Base-by-base conservation (phyloP, 2,113 vertebrate species). In the Pterocles orientalis region DNA sequence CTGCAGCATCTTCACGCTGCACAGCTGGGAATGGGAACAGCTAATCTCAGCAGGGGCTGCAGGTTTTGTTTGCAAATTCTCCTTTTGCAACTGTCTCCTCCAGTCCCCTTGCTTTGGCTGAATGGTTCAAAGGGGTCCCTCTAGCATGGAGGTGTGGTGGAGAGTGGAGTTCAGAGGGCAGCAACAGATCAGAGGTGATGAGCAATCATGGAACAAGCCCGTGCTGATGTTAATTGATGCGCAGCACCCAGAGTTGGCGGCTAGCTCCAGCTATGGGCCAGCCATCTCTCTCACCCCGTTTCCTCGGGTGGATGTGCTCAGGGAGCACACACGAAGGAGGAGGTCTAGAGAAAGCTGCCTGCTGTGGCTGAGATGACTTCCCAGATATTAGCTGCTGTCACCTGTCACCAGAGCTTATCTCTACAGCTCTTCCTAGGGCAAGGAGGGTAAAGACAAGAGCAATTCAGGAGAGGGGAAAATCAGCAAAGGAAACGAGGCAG, bases 81-180 rank as follows among this genome's bases (percentile, higher is more conserved):
- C 25, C 29, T 43, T 43, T 62, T 68, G 3, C 23, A 70, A 6
- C 28, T 6, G 20, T 12, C 43, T 29, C 48, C 61, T 71, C 8
- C 26, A 64, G 39, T 5, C 17, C 1, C 0, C 16, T 54, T 54
- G 48, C 47, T 82, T 41, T 25, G 48, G 41, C 61, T 66, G 50
- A 57, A 2, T 29, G 6, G 34, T 54, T 60, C 2, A 0, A 28
- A 23, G 45, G 31, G 57, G 20, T 77, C 51, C 12, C 20, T 77
- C 39, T 23, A 26, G n/a, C 23, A 29, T 2, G 3, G 28, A 3
- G 15, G 7, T 2, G 14, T 3, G 4, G 4, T 31, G 14, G 31
- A 25, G 33, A 6, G 28, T 16, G 21, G 16, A 10, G 29, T 20
- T n/a, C 45, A 28, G 24, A 31, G 66, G 50, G 24, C 48, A 41